Percentiles rank a stretch among this genome's conserved stretches.
These are phyloP conservation scores for Amazona guildingii DNA, from an alignment of 2,113 vertebrate species.

Conservation along the genomic window DNA sequence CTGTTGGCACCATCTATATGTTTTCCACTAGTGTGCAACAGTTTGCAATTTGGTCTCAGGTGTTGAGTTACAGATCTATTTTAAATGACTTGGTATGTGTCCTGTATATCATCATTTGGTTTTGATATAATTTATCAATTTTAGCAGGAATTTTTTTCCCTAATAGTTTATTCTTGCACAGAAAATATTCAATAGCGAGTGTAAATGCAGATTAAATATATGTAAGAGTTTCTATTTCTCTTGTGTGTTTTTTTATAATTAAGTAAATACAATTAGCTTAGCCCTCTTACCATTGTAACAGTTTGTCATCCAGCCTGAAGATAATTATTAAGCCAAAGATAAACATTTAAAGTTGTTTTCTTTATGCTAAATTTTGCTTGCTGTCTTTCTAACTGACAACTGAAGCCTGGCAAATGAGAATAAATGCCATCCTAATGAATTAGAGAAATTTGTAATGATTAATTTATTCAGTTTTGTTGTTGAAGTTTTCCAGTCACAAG, in stretches of 20 bases:
- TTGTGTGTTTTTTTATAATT: background rate
- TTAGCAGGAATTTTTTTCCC: background rate
- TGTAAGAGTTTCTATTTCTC: background rate
- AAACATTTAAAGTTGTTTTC: background rate
- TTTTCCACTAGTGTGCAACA: background rate
- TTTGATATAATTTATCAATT: background rate
- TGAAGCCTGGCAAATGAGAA: background rate
- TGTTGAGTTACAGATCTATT: background rate
- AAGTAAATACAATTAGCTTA: background rate
- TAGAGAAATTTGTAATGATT: background rate
- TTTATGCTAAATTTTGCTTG: background rate
- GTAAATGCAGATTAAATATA: background rate
- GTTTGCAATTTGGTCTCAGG: background rate
- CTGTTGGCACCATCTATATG: background rate
- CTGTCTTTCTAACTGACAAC: background rate
- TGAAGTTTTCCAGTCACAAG: background rate
- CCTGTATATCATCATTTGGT: accelerated
- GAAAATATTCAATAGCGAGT: background rate
- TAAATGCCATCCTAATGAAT: background rate
- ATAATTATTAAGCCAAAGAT: background rate
- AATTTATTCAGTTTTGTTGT: background rate
- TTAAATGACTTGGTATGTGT: background rate
- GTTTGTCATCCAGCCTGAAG: background rate
- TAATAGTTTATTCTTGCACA: background rate
- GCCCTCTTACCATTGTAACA: background rate